These are phyloP conservation scores for Lemur catta DNA, from an alignment of 2,797 vertebrate genomes.

Conservation along the genomic window DNA sequence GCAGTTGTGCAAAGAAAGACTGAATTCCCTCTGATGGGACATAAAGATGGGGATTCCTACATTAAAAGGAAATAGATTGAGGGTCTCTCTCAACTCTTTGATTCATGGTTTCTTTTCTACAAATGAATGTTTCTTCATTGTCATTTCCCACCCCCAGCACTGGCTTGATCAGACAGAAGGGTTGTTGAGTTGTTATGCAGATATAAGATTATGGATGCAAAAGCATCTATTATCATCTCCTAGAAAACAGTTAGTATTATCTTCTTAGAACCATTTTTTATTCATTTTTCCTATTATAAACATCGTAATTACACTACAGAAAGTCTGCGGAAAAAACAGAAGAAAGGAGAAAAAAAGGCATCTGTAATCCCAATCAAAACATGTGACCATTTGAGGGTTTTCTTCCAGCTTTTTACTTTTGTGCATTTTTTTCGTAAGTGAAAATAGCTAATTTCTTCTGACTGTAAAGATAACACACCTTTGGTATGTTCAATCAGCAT, in stretches of 20 bases:
- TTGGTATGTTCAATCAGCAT: neutral
- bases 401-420: neutral
- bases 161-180: neutral
- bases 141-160: neutral
- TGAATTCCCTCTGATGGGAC: neutral
- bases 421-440: neutral
- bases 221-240: neutral
- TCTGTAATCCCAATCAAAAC: neutral
- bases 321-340: neutral
- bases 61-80: neutral
- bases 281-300: neutral
- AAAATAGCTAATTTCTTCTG: neutral
- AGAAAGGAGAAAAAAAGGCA: neutral
- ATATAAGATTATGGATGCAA: neutral
- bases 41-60: neutral
- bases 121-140: neutral
- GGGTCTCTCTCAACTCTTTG: neutral
- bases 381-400: neutral
- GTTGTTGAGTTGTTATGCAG: neutral
- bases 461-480: neutral
- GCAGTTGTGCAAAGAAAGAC: neutral
- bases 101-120: neutral
- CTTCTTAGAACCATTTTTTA: neutral
- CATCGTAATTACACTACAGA: neutral
- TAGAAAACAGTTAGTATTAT: neutral